Evolutionary conservation across 2,888 invertebrate species (phyloP).

Genomic region (Nemurella pictetii): DNA sequence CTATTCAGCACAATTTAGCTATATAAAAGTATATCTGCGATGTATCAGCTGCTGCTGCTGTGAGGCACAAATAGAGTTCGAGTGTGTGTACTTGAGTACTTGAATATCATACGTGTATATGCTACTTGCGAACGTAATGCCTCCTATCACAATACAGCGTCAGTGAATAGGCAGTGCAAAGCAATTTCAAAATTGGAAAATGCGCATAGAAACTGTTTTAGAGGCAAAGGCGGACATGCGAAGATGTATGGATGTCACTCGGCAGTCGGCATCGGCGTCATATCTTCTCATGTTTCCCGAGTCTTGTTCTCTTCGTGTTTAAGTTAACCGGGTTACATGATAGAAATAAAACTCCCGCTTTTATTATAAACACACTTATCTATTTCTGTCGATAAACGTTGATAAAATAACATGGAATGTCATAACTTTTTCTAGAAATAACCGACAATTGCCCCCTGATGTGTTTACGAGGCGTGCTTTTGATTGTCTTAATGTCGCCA

Average conservation of each 20-base stretch:
- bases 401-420: not conserved
- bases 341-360: not conserved
- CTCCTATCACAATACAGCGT: not conserved
- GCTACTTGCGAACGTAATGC: not conserved
- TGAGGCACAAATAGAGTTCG: not conserved
- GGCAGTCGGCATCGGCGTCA: no score
- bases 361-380: not conserved
- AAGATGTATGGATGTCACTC: no score
- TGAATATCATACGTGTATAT: not conserved
- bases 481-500: not conserved
- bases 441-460: not conserved
- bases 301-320: no score
- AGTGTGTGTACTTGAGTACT: not conserved
- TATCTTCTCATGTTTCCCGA: no score
- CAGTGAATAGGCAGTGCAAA: not conserved
- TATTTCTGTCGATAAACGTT: not conserved
- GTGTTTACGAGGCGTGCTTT: not conserved
- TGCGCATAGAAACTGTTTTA: no score
- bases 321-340: no score
- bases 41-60: no score
- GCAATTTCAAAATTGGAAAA: not conserved
- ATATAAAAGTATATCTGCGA: no score
- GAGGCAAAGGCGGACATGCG: no score
- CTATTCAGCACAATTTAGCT: no score
- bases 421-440: not conserved